Evolutionary conservation across 1,140 invertebrate genomes (phyloP), one percentile per base, ranked within the genome.

Genomic region (Sesamia nonagrioides): DNA sequence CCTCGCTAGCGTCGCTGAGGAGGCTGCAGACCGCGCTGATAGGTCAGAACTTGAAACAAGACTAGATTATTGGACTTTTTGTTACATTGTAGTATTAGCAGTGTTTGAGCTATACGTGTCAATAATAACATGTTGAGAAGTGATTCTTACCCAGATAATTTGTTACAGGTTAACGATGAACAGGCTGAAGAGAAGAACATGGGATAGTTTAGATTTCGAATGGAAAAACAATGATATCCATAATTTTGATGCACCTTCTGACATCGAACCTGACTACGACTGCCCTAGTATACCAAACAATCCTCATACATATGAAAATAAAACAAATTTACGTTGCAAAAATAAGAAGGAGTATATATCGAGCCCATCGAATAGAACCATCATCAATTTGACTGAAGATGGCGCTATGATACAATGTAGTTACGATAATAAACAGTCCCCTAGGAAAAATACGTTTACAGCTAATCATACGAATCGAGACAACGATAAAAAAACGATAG

Each of bases 1-100:
- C 1, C 92, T 97, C 13, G 97, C 97, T 0, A 96, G 97, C 48
- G 97, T 97, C 15, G 96, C 96, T 60, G 97, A 97, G 82, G 96
- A 97, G 85, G 95, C 95, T 13, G 91, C 94, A 15, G 95, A 95
- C 75, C 89, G 94, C 40, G 96, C 95, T 82, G 95, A 96, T 77
- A 92, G 95, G 95, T 95, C 11, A 63, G n/a, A 35, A 50, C 45
- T 50, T 50, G 13, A 50, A 27, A 27, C 27, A 27, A 27, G 27
- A n/a, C n/a, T n/a, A n/a, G n/a, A n/a, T n/a, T 11, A 45, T 13
- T 11, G 9, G 7, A 45, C 9, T 11, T 40, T 40, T 7, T 0
- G 8, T 6, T 1, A 9, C 8, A 9, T 40, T 6, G 6, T 40
- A 6, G 37, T 1, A 1, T 27, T 27, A 1, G 27, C 27, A 27